phyloP scores from a whole-genome alignment of 2,113 vertebrate species.

The Malurus alboscapulatus region DNA sequence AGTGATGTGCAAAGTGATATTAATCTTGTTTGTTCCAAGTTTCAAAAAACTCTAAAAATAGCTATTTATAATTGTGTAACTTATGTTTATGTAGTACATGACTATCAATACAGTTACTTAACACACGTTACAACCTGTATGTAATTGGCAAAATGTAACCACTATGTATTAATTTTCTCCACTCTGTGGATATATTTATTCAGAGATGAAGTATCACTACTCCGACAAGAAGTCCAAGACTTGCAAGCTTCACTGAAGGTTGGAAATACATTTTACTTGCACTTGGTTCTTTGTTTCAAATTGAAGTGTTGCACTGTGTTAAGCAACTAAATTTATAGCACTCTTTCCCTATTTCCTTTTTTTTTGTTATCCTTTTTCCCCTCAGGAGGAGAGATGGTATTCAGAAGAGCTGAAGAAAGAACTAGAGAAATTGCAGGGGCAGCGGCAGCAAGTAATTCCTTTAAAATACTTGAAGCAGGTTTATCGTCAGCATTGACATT shows the following conservation, averaged over 20 bases:
- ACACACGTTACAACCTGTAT: neutral
- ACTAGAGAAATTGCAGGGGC: conserved; percentile 96
- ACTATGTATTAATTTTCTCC: conserved; percentile 49
- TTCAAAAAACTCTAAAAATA: neutral
- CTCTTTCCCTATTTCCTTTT: neutral
- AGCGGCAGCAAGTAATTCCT: conserved; percentile 97
- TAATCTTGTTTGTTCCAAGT: neutral
- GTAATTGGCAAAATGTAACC: conserved; percentile 12
- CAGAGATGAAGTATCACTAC: conserved; percentile 89
- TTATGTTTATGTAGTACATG: neutral
- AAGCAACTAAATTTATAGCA: conserved; percentile 26
- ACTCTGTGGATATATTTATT: conserved; percentile 24
- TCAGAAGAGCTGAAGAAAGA: conserved; percentile 98
- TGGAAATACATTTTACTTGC: conserved; percentile 52
- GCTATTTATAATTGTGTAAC: neutral
- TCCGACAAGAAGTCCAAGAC: conserved; percentile 94
- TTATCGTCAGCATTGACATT: conserved; percentile 69
- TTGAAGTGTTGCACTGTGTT: conserved; percentile 6
- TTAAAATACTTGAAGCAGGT: conserved; percentile 81
- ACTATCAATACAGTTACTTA: neutral
- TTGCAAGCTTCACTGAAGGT: conserved; percentile 95
- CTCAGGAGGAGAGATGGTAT: conserved; percentile 96
- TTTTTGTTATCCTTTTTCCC: neutral
- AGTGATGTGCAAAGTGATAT: neutral
- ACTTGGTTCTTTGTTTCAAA: conserved; percentile 47